Evolutionary conservation across 37 sponge, comb jelly and placozoan genomes (phyloP), one percentile per base, ranked within the genome.

Genomic region (Diacarnus erythraeanus): DNA sequence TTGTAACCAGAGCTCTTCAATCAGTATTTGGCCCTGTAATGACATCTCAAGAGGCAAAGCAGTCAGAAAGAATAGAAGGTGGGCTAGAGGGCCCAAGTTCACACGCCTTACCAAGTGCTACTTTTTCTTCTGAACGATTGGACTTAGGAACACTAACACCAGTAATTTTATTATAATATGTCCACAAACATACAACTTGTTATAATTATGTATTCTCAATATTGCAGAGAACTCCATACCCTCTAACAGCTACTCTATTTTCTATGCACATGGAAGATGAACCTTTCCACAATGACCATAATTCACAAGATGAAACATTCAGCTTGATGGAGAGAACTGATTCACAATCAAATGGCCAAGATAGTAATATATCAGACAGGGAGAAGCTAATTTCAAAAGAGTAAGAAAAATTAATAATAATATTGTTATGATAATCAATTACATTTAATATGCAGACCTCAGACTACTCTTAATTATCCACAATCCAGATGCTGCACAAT

Each of bases 211-310:
- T 31, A 5, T 72, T 42, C 22, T 5, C 67, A 43, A 37, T 34
- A 23, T 59, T 38, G 30, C 64, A 85, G 85, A 51, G 10, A 25
- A 64, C 85, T 42, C 85, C 85, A 25, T 85, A 85, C 64, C 85
- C 85, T 23, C 72, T 85, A 47, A 85, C 65, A 10, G 72, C 85
- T 47, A 85, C 85, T 36, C n/a, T 85, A n/a, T 54, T 85, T 22
- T 71, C 78, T 20, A 51, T 77, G 54, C 57, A 59, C 17, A 6
- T 15, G 6, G 31, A 63, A 63, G 64, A 63, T 47, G 51, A 6
- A 47, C 6, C 6, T 47, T 47, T 6, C 51, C n/a, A n/a, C n/a
- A n/a, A n/a, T n/a, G n/a, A n/a, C n/a, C n/a, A n/a, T n/a, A n/a
- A n/a, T n/a, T n/a, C n/a, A n/a, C n/a, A n/a, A n/a, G n/a, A n/a